phyloP scores from a whole-genome alignment of 2,797 vertebrate genomes.

The Babyrousa celebensis region DNA sequence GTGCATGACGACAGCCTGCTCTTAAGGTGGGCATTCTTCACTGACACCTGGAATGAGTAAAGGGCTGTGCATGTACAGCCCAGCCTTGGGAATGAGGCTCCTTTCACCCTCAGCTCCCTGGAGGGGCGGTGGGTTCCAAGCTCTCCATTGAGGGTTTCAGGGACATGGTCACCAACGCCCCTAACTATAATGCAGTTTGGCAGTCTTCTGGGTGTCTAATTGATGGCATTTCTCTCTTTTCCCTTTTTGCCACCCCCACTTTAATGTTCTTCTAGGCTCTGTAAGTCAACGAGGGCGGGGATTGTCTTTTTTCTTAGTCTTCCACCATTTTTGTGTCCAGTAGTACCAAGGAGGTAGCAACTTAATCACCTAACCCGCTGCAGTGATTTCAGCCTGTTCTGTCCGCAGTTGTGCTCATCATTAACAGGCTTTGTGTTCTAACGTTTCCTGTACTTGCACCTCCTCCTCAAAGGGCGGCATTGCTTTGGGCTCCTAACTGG shows the following conservation, averaged over 20 bases:
- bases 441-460: background rate
- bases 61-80: fast-evolving
- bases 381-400: background rate
- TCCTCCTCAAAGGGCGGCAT: background rate
- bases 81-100: background rate
- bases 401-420: background rate
- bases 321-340: background rate
- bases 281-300: too few relatives aligned
- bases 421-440: background rate
- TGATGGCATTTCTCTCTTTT: background rate
- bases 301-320: background rate
- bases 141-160: background rate
- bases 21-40: background rate
- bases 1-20: fast-evolving
- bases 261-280: background rate
- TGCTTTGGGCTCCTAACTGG: background rate
- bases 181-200: fast-evolving
- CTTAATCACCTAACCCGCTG: background rate
- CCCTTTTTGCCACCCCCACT: too few relatives aligned
- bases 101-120: background rate
- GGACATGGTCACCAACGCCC: background rate
- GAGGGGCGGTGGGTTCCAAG: too few relatives aligned
- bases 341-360: background rate
- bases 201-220: background rate
- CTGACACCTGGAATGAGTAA: background rate